Percentiles rank a stretch among this genome's conserved stretches.
These are phyloP conservation scores for Enteromius viviparus DNA, from an alignment of 2,797 vertebrate species.

Conservation along the genomic window DNA sequence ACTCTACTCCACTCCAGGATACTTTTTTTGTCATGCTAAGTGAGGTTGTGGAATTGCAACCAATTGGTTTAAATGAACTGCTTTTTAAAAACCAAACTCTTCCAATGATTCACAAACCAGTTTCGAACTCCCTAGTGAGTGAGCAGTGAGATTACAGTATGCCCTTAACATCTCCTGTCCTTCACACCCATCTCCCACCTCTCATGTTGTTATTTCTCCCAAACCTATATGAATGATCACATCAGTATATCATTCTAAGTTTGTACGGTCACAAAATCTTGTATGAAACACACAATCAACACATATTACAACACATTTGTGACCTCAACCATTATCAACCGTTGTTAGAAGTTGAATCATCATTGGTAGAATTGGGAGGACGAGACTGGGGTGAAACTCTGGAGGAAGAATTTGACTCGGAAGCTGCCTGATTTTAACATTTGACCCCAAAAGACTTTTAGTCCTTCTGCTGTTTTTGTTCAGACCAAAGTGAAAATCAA, in stretches of 20 bases:
- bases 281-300: background rate
- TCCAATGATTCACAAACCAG: conserved; percentile 1
- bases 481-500: background rate
- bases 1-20: background rate
- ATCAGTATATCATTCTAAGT: background rate
- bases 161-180: background rate
- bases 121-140: background rate
- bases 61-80: background rate
- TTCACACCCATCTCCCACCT: background rate
- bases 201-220: background rate
- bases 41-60: background rate
- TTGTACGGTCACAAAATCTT: background rate
- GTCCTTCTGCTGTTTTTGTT: background rate
- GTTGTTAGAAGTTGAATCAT: background rate
- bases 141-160: background rate
- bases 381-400: background rate
- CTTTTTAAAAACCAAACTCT: background rate
- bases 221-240: background rate
- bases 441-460: background rate
- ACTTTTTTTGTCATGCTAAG: conserved; percentile 2
- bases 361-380: background rate
- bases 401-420: background rate
- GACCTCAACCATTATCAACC: background rate
- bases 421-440: background rate
- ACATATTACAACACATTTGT: background rate